Evolutionary conservation across 30 jellyfish, hydroid and myxozoan genomes (phyloP), one percentile per base, ranked within the genome.

Genomic region (Turritopsis rubra): DNA sequence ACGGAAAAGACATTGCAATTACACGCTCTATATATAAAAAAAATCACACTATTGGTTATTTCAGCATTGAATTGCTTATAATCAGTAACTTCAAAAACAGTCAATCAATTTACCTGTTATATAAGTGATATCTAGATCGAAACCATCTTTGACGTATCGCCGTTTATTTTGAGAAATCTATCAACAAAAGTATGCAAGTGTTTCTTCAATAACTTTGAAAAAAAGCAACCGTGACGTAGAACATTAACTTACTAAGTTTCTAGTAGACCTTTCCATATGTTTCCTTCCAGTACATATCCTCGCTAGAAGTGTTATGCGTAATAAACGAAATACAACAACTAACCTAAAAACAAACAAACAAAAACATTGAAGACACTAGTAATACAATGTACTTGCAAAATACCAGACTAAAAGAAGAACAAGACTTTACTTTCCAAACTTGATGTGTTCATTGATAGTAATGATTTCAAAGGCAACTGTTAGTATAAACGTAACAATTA

Each of bases 1-100:
- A 89, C 8, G 99, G 99, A 74, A 94, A 94, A 9, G 99, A 94
- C 99, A 94, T 94, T 1, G 99, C 99, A 85, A 94, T 85, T 23
- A 94, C 90, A 17, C 97, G 96, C 71, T 94, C 99, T 94, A 85
- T 20, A 66, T 60, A 41, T 23, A 52, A 76, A 76, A n/a, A 24
- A 21, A 18, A 76, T 27, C 79, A 76, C 25, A 28, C n/a, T 21
- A 60, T 18, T 18, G 21, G 21, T 60, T 60, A 0, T 18, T 18
- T 26, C 28, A 26, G 17, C 17, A 75, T 9, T 26, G 8, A 23
- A 0, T 22, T 1, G 8, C 17, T 22, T 9, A 75, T 22, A 22
- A 75, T 20, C 9, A 75, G 22, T 26, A 75, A 30, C 21, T 75
- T 0, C 60, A 17, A 30, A 30, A 22, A 16, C 0, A 41, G 9